Percentiles rank a stretch among this genome's conserved stretches.
These are phyloP conservation scores for Eupithecia dodoneata DNA, from an alignment of 2,888 invertebrate species.

Conservation along the genomic window DNA sequence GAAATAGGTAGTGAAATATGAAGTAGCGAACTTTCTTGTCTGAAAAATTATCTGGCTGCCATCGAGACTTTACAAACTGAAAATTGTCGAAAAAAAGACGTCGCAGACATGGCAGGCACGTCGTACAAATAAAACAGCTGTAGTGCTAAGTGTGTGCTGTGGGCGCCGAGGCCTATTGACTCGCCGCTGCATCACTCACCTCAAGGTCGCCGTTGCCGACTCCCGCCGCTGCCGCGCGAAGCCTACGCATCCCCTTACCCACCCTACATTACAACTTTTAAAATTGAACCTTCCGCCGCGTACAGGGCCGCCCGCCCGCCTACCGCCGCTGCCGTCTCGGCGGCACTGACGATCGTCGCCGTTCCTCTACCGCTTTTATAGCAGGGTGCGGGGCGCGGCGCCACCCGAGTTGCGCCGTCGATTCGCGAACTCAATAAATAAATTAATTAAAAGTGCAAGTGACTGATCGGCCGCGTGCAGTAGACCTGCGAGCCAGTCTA, in stretches of 20 bases:
- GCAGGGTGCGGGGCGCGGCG: conserved; percentile 75
- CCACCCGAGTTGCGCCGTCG: conserved; percentile 82
- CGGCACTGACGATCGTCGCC: conserved; percentile 79
- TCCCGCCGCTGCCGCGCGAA: conserved; percentile 52
- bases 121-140: conserved; percentile 76
- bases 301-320: conserved; percentile 66
- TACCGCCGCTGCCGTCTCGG: conserved; percentile 72
- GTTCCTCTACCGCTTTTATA: conserved; percentile 72
- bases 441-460: conserved; percentile 85
- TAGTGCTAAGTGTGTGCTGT: conserved; percentile 72
- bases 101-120: conserved; percentile 40
- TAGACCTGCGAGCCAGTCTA: conserved; percentile 70
- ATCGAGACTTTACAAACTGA: not conserved
- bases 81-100: not conserved
- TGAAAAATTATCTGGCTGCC: not conserved
- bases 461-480: conserved; percentile 80
- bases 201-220: conserved; percentile 71
- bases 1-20: not conserved
- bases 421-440: conserved; percentile 83
- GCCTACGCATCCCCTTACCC: conserved; percentile 67
- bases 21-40: not conserved
- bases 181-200: conserved; percentile 74
- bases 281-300: conserved; percentile 65
- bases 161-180: conserved; percentile 75
- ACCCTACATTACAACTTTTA: conserved; percentile 66